Evolutionary conservation across 2,113 vertebrate genomes (phyloP).

Genomic region (Ctenomys sociabilis): DNA sequence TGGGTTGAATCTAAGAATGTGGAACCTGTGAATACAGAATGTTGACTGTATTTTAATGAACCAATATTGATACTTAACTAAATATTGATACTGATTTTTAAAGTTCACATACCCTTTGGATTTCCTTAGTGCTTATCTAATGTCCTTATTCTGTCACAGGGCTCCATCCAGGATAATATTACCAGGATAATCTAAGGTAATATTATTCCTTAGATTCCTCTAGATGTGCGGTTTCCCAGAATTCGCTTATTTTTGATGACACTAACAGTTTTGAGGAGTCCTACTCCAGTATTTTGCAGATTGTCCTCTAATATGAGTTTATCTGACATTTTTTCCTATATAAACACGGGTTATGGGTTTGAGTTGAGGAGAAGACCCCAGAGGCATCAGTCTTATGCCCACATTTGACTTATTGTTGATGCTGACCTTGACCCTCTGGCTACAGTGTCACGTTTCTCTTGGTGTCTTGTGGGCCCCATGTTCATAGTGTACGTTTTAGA

Average conservation of each 20-base stretch:
- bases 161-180: too few species aligned
- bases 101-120: not conserved
- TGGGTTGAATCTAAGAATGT: not conserved
- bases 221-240: not conserved
- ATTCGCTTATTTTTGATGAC: not conserved
- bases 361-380: not conserved
- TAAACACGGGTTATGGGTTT: not conserved
- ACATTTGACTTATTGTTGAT: too few species aligned
- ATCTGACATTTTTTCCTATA: not conserved
- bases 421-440: not conserved
- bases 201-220: not conserved
- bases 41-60: not conserved
- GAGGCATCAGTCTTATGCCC: not conserved
- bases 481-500: not conserved
- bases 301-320: not conserved
- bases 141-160: not conserved
- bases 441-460: not conserved
- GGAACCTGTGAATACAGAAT: not conserved
- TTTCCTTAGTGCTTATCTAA: not conserved
- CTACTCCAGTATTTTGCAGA: not conserved
- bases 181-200: too few species aligned
- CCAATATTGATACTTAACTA: not conserved
- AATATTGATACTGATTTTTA: not conserved
- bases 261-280: not conserved
- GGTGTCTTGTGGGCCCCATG: rapidly evolving